Conservation (phyloP, 2,797 vertebrate species). For the Mico argentatus region DNA sequence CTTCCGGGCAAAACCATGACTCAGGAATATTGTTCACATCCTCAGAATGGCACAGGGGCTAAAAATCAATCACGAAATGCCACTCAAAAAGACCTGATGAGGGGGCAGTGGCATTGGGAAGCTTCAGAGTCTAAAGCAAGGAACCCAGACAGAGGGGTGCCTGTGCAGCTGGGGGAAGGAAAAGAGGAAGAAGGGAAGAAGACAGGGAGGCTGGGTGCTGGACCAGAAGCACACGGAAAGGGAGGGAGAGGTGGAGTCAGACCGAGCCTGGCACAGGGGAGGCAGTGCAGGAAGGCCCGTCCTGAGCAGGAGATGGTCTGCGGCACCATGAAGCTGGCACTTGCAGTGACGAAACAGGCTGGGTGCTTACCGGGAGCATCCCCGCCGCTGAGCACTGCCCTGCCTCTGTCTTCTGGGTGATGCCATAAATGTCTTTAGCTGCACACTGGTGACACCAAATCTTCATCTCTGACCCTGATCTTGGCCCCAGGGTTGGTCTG, state of each 20-base stretch:
- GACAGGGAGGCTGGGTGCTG: background rate
- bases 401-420: background rate
- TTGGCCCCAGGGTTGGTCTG: background rate
- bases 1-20: slow-evolving; percentile 86
- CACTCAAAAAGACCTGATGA: slow-evolving; percentile 33
- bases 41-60: slow-evolving; percentile 81
- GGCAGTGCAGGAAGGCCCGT: background rate
- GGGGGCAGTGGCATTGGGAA: background rate
- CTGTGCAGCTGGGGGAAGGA: background rate
- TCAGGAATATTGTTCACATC: slow-evolving; percentile 84
- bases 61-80: slow-evolving; percentile 82
- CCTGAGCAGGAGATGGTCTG: background rate
- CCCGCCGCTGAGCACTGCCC: background rate
- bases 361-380: background rate
- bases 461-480: background rate
- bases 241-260: background rate
- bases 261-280: background rate
- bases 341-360: background rate
- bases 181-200: slow-evolving; percentile 3
- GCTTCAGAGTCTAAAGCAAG: slow-evolving; percentile 64
- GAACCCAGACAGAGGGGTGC: background rate
- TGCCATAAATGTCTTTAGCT: background rate
- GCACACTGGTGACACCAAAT: background rate
- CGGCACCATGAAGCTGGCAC: background rate
- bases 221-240: background rate